Base-by-base conservation (phyloP, 2,113 vertebrate genomes). In the Pedionomus torquatus region DNA sequence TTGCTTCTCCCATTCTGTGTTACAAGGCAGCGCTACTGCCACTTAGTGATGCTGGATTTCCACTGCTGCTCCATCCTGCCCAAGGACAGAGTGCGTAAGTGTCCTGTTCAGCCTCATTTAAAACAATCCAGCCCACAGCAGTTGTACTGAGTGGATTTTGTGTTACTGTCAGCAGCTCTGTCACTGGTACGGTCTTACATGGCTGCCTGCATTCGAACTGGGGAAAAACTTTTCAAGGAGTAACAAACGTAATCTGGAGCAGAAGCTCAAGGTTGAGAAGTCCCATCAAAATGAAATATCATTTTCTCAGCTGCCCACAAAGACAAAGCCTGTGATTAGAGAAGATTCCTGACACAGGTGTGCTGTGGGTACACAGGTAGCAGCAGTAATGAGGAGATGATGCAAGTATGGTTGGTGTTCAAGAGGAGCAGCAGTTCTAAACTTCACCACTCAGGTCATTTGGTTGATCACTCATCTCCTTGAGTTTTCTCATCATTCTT, bases 301-400 rank as follows among this genome's bases (percentile, higher is more conserved):
- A 49, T 66, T 81, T 91, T 30, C 43, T 89, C 20, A 55, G 31
- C 60, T 54, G 8, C 39, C 20, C 43, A 44, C 35, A 86, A 77
- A 57, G 0, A 0, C 35, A 94, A 83, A 86, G 33, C 7, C 3
- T 58, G 37, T 30, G 25, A 46, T 66, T 41, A 28, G 31, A 64
- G 66, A 80, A 49, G 49, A 17, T 65, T 69, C 49, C 65, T 54
- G 41, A 19, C 33, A 65, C 23, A 64, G 23, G 7, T 26, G 71
- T 46, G 28, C 28, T 41, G 49, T 26, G 39, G 21, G 23, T 46
- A 24, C 31, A 21, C 0, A 1, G 28, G 31, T 37, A 68, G 52
- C 77, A 46, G 24, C 0, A 0, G 16, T 41, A 48, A 49, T 13
- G 44, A 30, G 7, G 49, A 72, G 31, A 41, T 0, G 7, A 14